A percentile compares a stretch with the other conserved stretches of the same genome.
phyloP scores from a whole-genome alignment of 1,140 invertebrate genomes.

The Calephelis nemesis region DNA sequence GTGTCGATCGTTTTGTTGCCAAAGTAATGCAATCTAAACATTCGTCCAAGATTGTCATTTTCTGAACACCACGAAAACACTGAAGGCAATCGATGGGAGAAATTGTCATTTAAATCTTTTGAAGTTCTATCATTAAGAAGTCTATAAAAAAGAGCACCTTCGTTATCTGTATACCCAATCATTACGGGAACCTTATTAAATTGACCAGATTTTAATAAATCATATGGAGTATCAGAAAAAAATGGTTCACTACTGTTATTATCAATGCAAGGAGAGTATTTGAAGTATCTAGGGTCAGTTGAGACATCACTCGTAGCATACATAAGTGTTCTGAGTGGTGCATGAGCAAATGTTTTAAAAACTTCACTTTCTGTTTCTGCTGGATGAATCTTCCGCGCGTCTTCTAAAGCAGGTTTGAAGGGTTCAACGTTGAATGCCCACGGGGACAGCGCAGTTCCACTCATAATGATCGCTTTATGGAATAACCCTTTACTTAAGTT shows the following conservation, averaged over 20 bases:
- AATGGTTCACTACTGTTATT: conserved; percentile 1
- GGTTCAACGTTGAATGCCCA: conserved; percentile 11
- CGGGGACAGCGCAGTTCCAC: neutral
- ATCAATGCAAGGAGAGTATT: conserved; percentile 38
- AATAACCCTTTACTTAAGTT: conserved; percentile 50
- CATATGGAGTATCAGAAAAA: conserved; percentile 45
- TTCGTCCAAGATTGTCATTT: conserved; percentile 42
- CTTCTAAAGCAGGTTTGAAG: conserved; percentile 24
- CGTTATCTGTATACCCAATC: conserved; percentile 48
- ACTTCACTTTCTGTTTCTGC: neutral
- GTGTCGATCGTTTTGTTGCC: conserved; percentile 38
- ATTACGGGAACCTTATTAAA: conserved; percentile 63
- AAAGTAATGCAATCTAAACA: conserved; percentile 51
- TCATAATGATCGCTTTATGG: conserved; percentile 42
- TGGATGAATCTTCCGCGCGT: neutral
- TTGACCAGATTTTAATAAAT: conserved; percentile 50
- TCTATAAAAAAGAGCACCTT: conserved; percentile 36
- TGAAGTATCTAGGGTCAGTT: conserved; percentile 52
- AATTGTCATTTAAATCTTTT: conserved; percentile 49
- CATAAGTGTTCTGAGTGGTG: conserved; percentile 1
- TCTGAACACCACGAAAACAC: conserved; percentile 54
- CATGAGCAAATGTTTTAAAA: neutral
- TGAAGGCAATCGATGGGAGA: conserved; percentile 49
- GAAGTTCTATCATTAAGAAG: conserved; percentile 22
- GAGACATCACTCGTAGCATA: conserved; percentile 41